Percentiles rank a stretch among this genome's conserved stretches.
These are phyloP conservation scores for Rousettus madagascariensis DNA, from an alignment of 2,797 vertebrate genomes.

Conservation along the genomic window DNA sequence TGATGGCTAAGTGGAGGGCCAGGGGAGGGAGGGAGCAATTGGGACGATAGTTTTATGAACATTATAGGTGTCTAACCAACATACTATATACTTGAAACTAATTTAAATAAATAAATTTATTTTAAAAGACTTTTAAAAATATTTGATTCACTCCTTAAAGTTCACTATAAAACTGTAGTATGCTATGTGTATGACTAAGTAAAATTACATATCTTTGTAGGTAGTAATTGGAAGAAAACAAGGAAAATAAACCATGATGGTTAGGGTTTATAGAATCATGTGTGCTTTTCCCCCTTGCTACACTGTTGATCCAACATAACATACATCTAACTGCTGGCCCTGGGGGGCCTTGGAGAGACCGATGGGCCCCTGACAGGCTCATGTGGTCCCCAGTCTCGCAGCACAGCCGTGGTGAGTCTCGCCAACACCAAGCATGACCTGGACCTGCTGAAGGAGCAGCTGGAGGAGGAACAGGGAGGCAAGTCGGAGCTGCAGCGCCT, in stretches of 20 bases:
- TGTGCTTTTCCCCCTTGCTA: neutral
- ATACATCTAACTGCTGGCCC: neutral
- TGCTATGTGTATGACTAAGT: neutral
- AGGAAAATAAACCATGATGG: neutral
- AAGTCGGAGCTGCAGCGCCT: constrained; percentile 83
- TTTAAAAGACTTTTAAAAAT: neutral
- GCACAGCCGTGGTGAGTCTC: constrained; percentile 73
- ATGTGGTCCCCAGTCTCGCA: constrained; percentile 65
- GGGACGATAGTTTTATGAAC: no score
- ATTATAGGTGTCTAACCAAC: no score
- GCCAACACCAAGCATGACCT: constrained; percentile 83
- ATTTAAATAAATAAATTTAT: no score
- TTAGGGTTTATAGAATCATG: neutral
- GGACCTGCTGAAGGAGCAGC: constrained; percentile 83
- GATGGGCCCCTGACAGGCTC: neutral
- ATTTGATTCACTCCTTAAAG: neutral
- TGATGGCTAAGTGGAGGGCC: no score
- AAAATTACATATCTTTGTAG: neutral
- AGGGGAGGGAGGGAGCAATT: no score
- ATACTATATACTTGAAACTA: no score
- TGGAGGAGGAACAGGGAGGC: constrained; percentile 85
- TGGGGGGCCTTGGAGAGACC: neutral
- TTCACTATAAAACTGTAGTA: neutral
- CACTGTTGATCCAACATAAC: neutral
- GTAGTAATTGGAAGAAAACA: neutral